A percentile compares a stretch with the other conserved stretches of the same genome.
Conservation (phyloP, 64 coral and sea anemone species). For the Montipora cactus region DNA sequence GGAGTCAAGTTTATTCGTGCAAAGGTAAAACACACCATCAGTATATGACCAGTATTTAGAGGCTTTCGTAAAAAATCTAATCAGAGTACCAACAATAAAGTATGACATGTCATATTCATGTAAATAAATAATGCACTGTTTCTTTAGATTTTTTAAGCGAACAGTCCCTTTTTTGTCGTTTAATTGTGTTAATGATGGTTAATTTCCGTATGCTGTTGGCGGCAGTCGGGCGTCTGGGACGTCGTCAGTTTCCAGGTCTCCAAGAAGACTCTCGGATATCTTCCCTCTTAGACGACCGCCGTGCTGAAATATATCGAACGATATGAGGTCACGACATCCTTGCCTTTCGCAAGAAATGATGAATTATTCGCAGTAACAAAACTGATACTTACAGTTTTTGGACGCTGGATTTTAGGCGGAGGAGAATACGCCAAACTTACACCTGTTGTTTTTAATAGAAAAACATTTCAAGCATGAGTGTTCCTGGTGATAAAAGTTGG, state of each 20-base stretch:
- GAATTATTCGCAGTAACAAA: neutral
- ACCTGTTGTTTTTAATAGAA: conserved; percentile 6
- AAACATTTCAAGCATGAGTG: neutral
- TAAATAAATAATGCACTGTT: too few relatives aligned
- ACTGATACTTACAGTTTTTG: conserved; percentile 56
- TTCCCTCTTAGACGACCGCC: conserved; percentile 57
- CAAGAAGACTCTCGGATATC: conserved; percentile 59
- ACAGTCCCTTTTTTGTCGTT: too few relatives aligned
- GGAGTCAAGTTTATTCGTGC: too few relatives aligned
- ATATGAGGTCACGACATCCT: too few relatives aligned
- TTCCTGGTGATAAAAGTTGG: too few relatives aligned
- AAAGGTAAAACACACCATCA: too few relatives aligned
- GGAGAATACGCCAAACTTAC: conserved; percentile 24
- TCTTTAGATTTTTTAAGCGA: too few relatives aligned
- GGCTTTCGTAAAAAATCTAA: too few relatives aligned
- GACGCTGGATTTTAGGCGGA: conserved; percentile 67
- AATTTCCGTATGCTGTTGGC: neutral
- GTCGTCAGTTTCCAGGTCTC: conserved; percentile 50
- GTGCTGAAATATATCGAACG: conserved; percentile 41
- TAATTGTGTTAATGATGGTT: neutral
- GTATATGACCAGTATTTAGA: too few relatives aligned
- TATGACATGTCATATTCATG: too few relatives aligned
- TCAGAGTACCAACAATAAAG: too few relatives aligned
- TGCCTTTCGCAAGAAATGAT: neutral
- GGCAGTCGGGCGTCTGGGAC: conserved; percentile 15